Evolutionary conservation across 2,113 vertebrate genomes (phyloP).

Genomic region (Uria lomvia): DNA sequence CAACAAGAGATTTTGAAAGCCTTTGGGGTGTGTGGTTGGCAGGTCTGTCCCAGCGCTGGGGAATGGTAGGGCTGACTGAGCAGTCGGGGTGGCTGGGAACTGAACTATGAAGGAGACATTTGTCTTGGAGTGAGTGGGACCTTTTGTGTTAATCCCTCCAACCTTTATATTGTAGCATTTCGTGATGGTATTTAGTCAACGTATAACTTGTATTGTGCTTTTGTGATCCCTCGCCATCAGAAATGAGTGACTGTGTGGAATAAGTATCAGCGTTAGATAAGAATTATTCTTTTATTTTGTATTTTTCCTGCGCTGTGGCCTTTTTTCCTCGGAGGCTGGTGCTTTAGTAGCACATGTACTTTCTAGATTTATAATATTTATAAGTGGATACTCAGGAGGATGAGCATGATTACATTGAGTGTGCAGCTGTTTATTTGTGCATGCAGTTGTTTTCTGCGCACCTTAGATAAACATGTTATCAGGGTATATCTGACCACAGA

Average conservation of each 20-base stretch:
- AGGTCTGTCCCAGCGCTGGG: neutral
- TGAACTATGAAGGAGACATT: constrained; percentile 60
- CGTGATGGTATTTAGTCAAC: neutral
- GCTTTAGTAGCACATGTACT: neutral
- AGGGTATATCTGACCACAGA: neutral
- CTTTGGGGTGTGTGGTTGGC: neutral
- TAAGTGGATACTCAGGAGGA: neutral
- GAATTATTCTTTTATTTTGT: neutral
- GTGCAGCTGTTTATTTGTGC: neutral
- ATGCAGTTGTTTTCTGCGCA: neutral
- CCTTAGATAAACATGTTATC: neutral
- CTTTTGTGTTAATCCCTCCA: constrained; percentile 58
- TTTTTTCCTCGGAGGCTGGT: neutral
- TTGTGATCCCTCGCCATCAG: neutral
- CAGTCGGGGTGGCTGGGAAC: constrained; percentile 30
- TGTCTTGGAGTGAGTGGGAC: constrained; percentile 51
- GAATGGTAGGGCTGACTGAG: constrained; percentile 1
- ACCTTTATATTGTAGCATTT: constrained; percentile 36
- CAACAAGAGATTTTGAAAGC: neutral
- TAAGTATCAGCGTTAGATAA: neutral
- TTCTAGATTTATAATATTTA: neutral
- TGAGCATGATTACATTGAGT: neutral
- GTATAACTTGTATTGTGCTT: neutral
- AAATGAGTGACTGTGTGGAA: neutral
- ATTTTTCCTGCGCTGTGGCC: neutral